Base-by-base conservation (phyloP, 2,888 invertebrate genomes). In the Agrotis ipsilon region DNA sequence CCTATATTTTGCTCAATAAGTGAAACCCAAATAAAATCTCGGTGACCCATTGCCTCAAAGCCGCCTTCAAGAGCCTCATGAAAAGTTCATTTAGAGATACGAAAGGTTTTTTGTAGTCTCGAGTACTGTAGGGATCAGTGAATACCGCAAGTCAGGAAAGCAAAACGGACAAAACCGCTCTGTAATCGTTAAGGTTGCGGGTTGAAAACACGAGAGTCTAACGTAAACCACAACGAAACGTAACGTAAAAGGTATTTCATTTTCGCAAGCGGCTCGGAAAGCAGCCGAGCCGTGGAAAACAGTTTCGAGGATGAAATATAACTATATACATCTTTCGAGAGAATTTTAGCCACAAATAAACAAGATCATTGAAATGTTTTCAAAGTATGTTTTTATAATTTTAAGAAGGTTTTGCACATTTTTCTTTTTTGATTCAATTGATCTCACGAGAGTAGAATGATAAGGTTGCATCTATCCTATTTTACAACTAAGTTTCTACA, bases 21-120 rank as follows among this genome's bases (percentile, higher is more conserved):
- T 78, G 64, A 72, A 83, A 69, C 69, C 60, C 19, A 32, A 71
- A 75, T 57, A 58, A 82, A 77, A 84, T 82, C 86, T 84, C 83
- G 86, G 87, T 92, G 91, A 91, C 92, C 92, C 86, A 91, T 86
- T 91, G 90, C 85, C 89, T 88, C 76, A 84, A 75, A 85, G 81
- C 83, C 82, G 84, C 80, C 81, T 87, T 86, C 78, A 86, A 87
- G 82, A 81, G 83, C 80, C 85, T 88, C 86, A 84, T 89, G 68
- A 90, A 92, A 89, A 89, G 89, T 91, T 89, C 86, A 88, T 90
- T 91, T 77, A 87, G 86, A 88, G 87, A 89, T 90, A 87, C 89
- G 87, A 90, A 88, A 87, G 85, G 86, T 87, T 88, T 88, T 89
- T 86, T 82, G 72, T 82, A 86, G 82, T 84, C 86, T 84, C 81